phyloP scores from a whole-genome alignment of 2,888 invertebrate species.

The Orgyia antiqua region DNA sequence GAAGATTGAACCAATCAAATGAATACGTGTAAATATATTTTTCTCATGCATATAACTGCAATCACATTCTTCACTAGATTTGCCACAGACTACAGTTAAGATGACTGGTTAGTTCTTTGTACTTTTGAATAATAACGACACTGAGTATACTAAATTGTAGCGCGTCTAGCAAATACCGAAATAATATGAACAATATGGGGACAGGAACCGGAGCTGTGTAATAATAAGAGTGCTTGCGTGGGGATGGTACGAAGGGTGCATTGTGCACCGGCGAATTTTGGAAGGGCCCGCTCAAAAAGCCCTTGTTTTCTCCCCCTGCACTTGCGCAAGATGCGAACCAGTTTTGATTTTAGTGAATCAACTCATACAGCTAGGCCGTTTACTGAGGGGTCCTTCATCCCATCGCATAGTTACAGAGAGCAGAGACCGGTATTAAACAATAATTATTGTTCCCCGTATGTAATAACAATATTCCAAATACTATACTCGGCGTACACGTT shows the following conservation, averaged over 20 bases:
- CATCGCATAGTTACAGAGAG: slow-evolving; percentile 37
- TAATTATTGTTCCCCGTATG: slow-evolving; percentile 16
- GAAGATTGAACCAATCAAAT: slow-evolving; percentile 50
- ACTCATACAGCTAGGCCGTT: slow-evolving; percentile 47
- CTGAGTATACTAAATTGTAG: slow-evolving; percentile 44
- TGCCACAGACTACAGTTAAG: slow-evolving; percentile 3
- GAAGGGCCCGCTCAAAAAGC: slow-evolving; percentile 70
- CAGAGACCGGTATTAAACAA: slow-evolving; percentile 33
- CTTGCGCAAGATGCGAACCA: slow-evolving; percentile 77
- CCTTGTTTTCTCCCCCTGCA: slow-evolving; percentile 71
- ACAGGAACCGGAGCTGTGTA: slow-evolving; percentile 71
- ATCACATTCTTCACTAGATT: slow-evolving; percentile 1
- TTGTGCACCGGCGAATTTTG: slow-evolving; percentile 77
- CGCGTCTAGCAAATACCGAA: slow-evolving; percentile 68
- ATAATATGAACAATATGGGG: slow-evolving; percentile 76
- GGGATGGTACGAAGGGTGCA: slow-evolving; percentile 77
- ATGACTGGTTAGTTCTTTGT: slow-evolving; percentile 8
- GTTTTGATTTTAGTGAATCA: slow-evolving; percentile 72
- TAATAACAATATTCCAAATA: no score
- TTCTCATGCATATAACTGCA: slow-evolving; percentile 16
- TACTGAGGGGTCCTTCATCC: slow-evolving; percentile 53
- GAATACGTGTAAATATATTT: slow-evolving; percentile 51
- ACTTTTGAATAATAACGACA: slow-evolving; percentile 36
- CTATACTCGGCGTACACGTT: no score
- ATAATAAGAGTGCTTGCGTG: slow-evolving; percentile 76